These are phyloP conservation scores for Trichogramma dendrolimi DNA, from an alignment of 2,888 invertebrate species.

Conservation along the genomic window DNA sequence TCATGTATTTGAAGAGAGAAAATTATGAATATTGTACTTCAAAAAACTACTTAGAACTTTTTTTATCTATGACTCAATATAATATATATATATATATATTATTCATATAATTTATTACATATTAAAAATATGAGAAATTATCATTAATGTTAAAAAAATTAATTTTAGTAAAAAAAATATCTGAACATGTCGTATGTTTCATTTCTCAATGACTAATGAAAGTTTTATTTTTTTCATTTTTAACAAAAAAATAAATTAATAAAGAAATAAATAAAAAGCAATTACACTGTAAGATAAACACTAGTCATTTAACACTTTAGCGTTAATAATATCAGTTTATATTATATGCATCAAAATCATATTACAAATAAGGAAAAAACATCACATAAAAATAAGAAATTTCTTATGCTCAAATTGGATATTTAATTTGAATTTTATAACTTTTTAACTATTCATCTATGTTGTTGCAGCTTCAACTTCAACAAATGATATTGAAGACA, in stretches of 20 bases:
- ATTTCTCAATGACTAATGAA: background rate
- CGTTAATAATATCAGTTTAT: background rate
- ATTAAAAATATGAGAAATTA: too few relatives aligned
- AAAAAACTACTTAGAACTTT: too few relatives aligned
- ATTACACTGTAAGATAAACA: background rate
- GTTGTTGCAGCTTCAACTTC: background rate
- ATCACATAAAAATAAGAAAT: background rate
- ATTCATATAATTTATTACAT: too few relatives aligned
- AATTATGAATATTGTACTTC: too few relatives aligned
- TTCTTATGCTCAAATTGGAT: background rate
- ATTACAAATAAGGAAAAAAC: background rate
- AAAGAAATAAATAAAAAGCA: background rate
- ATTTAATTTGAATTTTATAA: background rate
- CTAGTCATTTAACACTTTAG: background rate
- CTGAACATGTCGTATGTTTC: too few relatives aligned
- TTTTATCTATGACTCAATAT: too few relatives aligned
- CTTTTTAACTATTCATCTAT: too few relatives aligned
- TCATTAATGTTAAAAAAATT: too few relatives aligned
- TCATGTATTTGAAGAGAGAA: too few relatives aligned
- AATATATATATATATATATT: too few relatives aligned
- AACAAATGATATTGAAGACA: constrained; percentile 13
- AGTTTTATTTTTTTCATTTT: background rate
- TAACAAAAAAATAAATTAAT: background rate
- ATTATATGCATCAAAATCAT: background rate
- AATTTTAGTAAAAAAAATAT: too few relatives aligned